phyloP scores from a whole-genome alignment of 2,888 invertebrate species.

The Mellilla xanthometata region DNA sequence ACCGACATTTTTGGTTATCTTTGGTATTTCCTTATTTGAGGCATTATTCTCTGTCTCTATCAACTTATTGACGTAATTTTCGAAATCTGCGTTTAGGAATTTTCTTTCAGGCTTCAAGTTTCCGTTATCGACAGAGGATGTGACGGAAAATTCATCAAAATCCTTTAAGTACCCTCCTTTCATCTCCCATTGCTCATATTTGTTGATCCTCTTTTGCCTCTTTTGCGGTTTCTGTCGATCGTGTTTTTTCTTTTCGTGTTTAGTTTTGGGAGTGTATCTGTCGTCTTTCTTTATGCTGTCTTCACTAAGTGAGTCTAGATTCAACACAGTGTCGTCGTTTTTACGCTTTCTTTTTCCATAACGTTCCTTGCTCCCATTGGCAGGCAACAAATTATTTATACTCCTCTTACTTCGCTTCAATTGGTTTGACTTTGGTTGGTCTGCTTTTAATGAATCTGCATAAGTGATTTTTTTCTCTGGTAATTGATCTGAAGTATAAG shows the following conservation, averaged over 20 bases:
- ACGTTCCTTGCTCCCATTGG: constrained; percentile 73
- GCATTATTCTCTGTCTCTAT: constrained; percentile 32
- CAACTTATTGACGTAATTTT: constrained; percentile 42
- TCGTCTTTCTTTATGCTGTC: constrained; percentile 67
- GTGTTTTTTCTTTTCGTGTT: constrained; percentile 60
- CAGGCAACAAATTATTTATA: constrained; percentile 30
- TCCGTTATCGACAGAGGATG: constrained; percentile 51
- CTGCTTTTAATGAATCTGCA: constrained; percentile 63
- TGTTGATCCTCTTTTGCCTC: constrained; percentile 69
- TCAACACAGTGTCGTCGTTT: constrained; percentile 32
- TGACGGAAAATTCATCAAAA: constrained; percentile 59
- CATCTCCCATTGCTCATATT: constrained; percentile 74
- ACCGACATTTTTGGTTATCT: constrained; percentile 15
- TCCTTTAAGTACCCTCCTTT: constrained; percentile 68
- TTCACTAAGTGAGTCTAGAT: constrained; percentile 51
- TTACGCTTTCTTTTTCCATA: constrained; percentile 52
- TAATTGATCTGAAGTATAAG: background rate
- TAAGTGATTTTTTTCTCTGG: constrained; percentile 53
- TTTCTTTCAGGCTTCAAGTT: constrained; percentile 44
- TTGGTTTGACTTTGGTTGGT: constrained; percentile 30
- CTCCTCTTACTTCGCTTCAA: constrained; percentile 38
- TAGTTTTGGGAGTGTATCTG: constrained; percentile 58
- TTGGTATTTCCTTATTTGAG: constrained; percentile 6
- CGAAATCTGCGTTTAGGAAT: constrained; percentile 37
- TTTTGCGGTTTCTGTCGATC: constrained; percentile 63